Percentiles rank a stretch among this genome's conserved stretches.
Conservation (phyloP, 2,888 invertebrate genomes). For the Onthophagus sagittarius region DNA sequence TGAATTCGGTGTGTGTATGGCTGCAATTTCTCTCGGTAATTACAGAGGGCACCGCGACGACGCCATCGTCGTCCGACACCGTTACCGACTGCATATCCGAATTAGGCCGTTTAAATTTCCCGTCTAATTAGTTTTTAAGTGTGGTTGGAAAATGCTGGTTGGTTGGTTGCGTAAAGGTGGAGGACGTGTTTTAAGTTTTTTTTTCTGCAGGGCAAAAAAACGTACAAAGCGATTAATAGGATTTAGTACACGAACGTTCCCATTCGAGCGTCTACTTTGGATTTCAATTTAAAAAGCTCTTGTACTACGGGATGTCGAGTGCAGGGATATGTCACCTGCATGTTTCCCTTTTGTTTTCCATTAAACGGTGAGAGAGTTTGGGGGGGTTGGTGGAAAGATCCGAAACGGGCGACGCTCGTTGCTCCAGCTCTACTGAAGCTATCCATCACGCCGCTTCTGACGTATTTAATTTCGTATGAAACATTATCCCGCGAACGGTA, state of each 20-base stretch:
- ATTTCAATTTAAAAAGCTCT: slow-evolving; percentile 11
- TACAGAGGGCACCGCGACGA: neutral
- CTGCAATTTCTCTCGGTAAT: slow-evolving; percentile 10
- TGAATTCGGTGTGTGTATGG: slow-evolving; percentile 9
- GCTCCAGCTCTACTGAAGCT: neutral
- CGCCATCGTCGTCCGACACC: neutral
- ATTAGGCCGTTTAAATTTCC: slow-evolving; percentile 11
- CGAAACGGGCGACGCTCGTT: neutral
- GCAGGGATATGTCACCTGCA: slow-evolving; percentile 8
- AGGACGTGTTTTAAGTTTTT: neutral
- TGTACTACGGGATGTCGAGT: neutral
- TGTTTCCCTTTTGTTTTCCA: slow-evolving; percentile 11
- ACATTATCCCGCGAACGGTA: slow-evolving; percentile 11
- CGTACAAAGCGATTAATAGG: neutral
- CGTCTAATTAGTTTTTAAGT: slow-evolving; percentile 8
- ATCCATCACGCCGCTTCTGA: slow-evolving; percentile 11
- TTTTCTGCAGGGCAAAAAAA: neutral
- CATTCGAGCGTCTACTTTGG: neutral
- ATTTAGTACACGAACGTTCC: neutral
- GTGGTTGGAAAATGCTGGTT: slow-evolving; percentile 1
- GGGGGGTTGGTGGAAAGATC: neutral
- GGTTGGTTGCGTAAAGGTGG: neutral
- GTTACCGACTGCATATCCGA: neutral
- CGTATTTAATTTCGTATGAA: slow-evolving; percentile 14
- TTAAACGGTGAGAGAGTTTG: slow-evolving; percentile 2